A percentile compares a stretch with the other conserved stretches of the same genome.
phyloP scores from a whole-genome alignment of 2,113 vertebrate species.

The Nerophis ophidion region DNA sequence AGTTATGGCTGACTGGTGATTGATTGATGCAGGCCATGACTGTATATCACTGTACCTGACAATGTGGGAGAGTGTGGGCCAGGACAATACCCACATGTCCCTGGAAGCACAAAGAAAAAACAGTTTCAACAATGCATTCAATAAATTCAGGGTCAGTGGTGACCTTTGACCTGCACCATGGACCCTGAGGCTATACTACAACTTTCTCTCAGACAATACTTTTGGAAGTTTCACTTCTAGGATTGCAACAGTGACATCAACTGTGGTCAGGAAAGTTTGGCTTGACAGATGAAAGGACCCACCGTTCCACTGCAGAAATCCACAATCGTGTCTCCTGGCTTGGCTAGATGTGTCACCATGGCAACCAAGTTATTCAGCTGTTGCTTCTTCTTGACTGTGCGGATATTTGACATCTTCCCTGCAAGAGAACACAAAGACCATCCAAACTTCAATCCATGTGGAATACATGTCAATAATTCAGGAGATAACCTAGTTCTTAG shows the following conservation, averaged over 20 bases:
- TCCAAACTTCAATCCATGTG: not conserved
- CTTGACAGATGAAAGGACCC: constrained; percentile 29
- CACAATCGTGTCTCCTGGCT: constrained; percentile 82
- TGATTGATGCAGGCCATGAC: not conserved
- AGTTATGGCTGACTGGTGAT: not conserved
- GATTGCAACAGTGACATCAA: constrained; percentile 10
- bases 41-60: constrained; percentile 73
- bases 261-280: not conserved
- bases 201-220: constrained; percentile 2
- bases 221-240: constrained; percentile 12
- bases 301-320: constrained; percentile 99
- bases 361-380: constrained; percentile 93
- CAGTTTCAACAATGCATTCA: constrained; percentile 12
- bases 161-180: constrained; percentile 16
- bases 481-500: no score
- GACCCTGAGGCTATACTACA: constrained; percentile 15
- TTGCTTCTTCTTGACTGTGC: constrained; percentile 86
- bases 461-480: no score
- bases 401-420: constrained; percentile 91
- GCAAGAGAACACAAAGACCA: constrained; percentile 32
- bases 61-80: constrained; percentile 80
- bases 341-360: constrained; percentile 76
- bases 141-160: constrained; percentile 15
- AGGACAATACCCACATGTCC: constrained; percentile 94
- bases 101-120: constrained; percentile 59